phyloP scores from a whole-genome alignment of 2,797 vertebrate species.

The Microctenopoma lineatum region DNA sequence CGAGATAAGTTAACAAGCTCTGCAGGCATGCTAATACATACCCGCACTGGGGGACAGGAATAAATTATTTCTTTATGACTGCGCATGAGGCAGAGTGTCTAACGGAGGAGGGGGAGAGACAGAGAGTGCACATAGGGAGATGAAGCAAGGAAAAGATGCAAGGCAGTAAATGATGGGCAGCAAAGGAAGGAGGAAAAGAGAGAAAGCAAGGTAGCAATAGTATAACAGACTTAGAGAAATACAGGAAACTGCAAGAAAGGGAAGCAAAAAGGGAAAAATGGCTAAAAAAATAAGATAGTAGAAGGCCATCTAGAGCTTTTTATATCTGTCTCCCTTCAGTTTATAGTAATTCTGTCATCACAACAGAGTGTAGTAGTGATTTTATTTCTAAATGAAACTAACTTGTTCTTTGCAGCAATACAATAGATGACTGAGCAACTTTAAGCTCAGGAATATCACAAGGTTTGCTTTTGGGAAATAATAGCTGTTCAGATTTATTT shows the following conservation, averaged over 20 bases:
- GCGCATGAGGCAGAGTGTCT: slow-evolving; percentile 66
- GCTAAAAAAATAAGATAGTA: slow-evolving; percentile 29
- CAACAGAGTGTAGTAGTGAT: slow-evolving; percentile 24
- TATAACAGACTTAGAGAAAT: slow-evolving; percentile 22
- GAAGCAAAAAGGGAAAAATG: slow-evolving; percentile 23
- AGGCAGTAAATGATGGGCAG: slow-evolving; percentile 42
- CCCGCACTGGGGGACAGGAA: slow-evolving; percentile 62
- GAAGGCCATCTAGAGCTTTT: slow-evolving; percentile 28
- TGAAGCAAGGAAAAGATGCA: slow-evolving; percentile 38
- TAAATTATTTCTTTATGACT: slow-evolving; percentile 80
- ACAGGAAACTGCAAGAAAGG: background rate
- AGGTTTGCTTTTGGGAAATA: slow-evolving; percentile 39
- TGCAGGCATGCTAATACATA: slow-evolving; percentile 73
- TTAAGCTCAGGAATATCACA: slow-evolving; percentile 26
- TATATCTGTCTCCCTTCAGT: slow-evolving; percentile 41
- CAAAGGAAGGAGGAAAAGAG: slow-evolving; percentile 25
- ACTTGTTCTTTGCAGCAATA: slow-evolving; percentile 20
- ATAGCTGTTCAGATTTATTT: slow-evolving; percentile 33
- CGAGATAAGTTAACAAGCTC: slow-evolving; percentile 82
- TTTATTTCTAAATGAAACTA: slow-evolving; percentile 39
- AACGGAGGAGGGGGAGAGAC: slow-evolving; percentile 41
- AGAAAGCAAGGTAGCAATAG: slow-evolving; percentile 5
- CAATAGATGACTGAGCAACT: slow-evolving; percentile 25
- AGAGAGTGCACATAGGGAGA: slow-evolving; percentile 48
- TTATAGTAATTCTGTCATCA: slow-evolving; percentile 38